These are phyloP conservation scores for Andrena praecox DNA, from an alignment of 2,888 invertebrate species.

Conservation along the genomic window DNA sequence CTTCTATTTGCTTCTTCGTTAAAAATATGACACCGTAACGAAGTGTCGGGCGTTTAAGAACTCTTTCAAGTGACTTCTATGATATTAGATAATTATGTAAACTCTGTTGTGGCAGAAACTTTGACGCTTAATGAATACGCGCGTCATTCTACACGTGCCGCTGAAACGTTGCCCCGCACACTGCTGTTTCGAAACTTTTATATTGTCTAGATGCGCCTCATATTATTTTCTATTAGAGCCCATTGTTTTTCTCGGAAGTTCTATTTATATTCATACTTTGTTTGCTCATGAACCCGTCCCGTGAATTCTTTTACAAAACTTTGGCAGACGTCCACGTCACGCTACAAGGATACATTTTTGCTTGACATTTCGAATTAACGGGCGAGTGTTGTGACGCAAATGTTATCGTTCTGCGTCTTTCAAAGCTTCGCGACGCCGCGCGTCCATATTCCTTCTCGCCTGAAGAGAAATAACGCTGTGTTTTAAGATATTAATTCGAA, in stretches of 20 bases:
- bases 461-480: background rate
- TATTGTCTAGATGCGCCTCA: background rate
- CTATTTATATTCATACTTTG: constrained; percentile 63
- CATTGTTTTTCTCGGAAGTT: constrained; percentile 18
- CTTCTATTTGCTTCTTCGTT: too few species aligned
- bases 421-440: background rate
- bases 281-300: constrained; percentile 26
- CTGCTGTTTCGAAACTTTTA: background rate
- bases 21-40: too few species aligned
- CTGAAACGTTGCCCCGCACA: background rate
- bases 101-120: too few species aligned
- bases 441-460: background rate
- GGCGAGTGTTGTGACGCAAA: background rate
- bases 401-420: background rate
- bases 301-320: constrained; percentile 41
- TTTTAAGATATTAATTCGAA: too few species aligned
- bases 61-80: too few species aligned
- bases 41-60: too few species aligned
- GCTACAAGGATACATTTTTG: constrained; percentile 18
- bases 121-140: too few species aligned
- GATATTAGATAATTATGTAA: too few species aligned
- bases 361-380: background rate
- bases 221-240: background rate
- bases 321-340: constrained; percentile 49
- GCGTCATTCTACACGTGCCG: background rate